Evolutionary conservation across 2,797 vertebrate species (phyloP), one percentile per base, ranked within the genome.

Genomic region (Hoplostethus atlanticus): DNA sequence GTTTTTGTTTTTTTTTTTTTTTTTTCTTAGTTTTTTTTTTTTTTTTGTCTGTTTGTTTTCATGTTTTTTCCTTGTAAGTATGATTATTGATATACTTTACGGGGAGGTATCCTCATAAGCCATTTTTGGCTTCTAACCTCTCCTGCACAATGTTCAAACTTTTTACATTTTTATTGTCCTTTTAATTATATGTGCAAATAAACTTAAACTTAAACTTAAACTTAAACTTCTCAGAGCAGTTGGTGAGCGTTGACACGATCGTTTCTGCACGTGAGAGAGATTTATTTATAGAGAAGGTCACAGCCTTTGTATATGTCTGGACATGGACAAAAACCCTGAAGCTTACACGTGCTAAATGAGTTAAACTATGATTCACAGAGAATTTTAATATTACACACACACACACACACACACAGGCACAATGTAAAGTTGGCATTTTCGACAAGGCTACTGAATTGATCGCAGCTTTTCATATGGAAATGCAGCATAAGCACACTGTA

Each of bases 381-480:
- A 11, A 57, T 71, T 80, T 3, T 78, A 74, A 69, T 63, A 65
- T 40, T 2, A 30, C 64, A 50, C 31, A 47, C 15, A n/a, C 17
- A 40, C 53, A 71, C 2, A 31, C 57, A 68, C 12, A 53, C 63
- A 48, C 30, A 55, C 42, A 55, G 25, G 3, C 62, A 40, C 11
- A 36, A 17, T 12, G 38, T 31, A 64, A 38, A 71, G 72, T 42
- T 50, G 48, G 28, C 50, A 71, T 79, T 77, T 57, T 50, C 68
- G 63, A 75, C 77, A 46, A 83, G 78, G 73, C 55, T 59, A 52
- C 77, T 58, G 47, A 75, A 86, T 79, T 65, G 77, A 88, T 89
- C 78, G n/a, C 30, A 30, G 60, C 3, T n/a, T 84, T 87, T 84
- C 80, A 80, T 86, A 73, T 80, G 79, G 79, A 88, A 90, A 83